Evolutionary conservation across 1,140 invertebrate species (phyloP), one percentile per base, ranked within the genome.

Genomic region (Trachelipus rathkii): DNA sequence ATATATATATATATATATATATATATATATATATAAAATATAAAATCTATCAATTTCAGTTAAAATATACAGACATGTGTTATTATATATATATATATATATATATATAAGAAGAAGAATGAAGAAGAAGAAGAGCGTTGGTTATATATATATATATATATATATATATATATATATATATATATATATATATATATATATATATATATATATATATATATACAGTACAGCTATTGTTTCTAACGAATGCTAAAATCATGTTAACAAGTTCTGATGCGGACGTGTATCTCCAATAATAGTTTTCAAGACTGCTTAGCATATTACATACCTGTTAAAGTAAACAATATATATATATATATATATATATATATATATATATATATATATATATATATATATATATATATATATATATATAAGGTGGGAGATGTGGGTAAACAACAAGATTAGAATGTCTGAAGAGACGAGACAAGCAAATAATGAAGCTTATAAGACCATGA

Each of bases 211-310:
- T 71, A 45, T 71, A 71, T 71, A 45, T 33, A 15, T 72, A 66
- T 21, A 76, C 84, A 87, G 85, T 21, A 84, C 83, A 24, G 93
- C 92, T 82, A 93, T 87, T 71, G 92, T 92, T 85, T 96, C 94
- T 6, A n/a, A 95, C 91, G 85, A 95, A 96, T 10, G 92, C 91
- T 44, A 96, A 86, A 78, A 96, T 96, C 92, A 96, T 95, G 84
- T 96, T 96, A 72, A 96, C 93, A 79, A 97, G 85, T 85, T 96
- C 94, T 4, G 93, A 93, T 46, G 94, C 95, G 67, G 94, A 95
- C 43, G 93, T 95, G 84, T 97, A 97, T 68, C 95, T 89, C 94
- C 95, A 96, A 84, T 95, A 96, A 85, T 96, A 96, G 85, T 96
- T 96, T 84, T 96, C 95, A 81, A 97, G 86, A 24, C 92, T 92